A percentile compares a stretch with the other conserved stretches of the same genome.
phyloP scores from a whole-genome alignment of 2,113 vertebrate genomes.

The Mus pahari region DNA sequence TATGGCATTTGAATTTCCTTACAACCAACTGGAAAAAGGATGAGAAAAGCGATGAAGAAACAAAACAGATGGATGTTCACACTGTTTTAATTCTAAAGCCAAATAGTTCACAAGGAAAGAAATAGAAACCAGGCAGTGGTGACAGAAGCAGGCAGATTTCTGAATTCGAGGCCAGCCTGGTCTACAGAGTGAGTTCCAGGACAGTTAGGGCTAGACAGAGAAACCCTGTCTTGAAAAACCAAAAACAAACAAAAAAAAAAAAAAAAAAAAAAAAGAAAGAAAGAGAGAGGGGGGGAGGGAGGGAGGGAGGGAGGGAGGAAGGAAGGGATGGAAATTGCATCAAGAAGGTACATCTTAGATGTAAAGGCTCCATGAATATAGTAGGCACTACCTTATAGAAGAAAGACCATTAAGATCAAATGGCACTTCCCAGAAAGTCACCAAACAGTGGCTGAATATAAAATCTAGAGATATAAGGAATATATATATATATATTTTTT shows the following conservation, averaged over 20 bases:
- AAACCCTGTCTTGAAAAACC: too few species aligned
- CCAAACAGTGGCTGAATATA: neutral
- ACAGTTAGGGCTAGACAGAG: too few species aligned
- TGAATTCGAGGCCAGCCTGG: too few species aligned
- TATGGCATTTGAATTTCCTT: slow-evolving; percentile 11
- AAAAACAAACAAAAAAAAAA: too few species aligned
- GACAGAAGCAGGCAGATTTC: too few species aligned
- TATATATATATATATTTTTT: too few species aligned
- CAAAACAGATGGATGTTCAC: neutral
- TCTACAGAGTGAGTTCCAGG: too few species aligned
- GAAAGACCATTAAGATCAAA: slow-evolving; percentile 48
- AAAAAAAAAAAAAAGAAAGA: too few species aligned
- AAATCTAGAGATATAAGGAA: neutral
- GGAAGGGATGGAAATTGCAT: neutral
- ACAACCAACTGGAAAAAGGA: neutral
- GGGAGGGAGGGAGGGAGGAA: too few species aligned
- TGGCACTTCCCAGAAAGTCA: neutral
- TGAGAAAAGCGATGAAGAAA: neutral
- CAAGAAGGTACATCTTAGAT: slow-evolving; percentile 11
- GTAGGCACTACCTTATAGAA: slow-evolving; percentile 47
- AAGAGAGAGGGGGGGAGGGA: too few species aligned
- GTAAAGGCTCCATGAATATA: slow-evolving; percentile 41
- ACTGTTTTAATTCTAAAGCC: slow-evolving; percentile 41
- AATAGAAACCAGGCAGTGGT: neutral
- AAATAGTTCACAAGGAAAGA: slow-evolving; percentile 37